Evolutionary conservation across 2,888 invertebrate genomes (phyloP), one percentile per base, ranked within the genome.

Genomic region (Cephalotes varians): DNA sequence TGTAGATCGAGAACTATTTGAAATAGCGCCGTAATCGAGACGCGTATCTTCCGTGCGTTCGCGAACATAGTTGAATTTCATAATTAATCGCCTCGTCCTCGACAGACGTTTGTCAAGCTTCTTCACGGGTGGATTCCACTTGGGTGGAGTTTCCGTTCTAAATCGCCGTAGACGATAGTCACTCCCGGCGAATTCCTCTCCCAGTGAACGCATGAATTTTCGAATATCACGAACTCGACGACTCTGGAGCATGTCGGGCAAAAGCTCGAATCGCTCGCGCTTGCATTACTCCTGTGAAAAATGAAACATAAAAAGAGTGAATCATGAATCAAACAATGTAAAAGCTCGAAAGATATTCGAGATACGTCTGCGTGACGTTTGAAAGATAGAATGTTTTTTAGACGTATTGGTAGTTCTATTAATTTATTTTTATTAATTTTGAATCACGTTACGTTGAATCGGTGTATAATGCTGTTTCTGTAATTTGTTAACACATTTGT

Each of bases 31-130:
- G 77, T 69, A 69, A 77, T 79, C 71, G 56, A 79, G 77, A 79
- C 69, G 21, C 31, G 65, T 64, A 64, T 54, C 40, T 34, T 37
- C 25, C 47, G 18, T 25, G 21, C 31, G 54, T 15, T 54, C 67
- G 40, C 31, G 54, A 62, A 25, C 40, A 54, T 51, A 65, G 74
- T 64, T 71, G 56, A 34, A 79, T 79, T 79, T 79, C 56, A 79
- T 79, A 79, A 79, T 79, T 79, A 79, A 79, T 79, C 56, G 77
- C 56, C 34, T 69, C 21, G 69, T 69, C 56, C 77, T 47, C 77
- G 71, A 37, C 77, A 71, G 71, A 79, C 71, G 71, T 79, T 79
- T 79, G 56, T 71, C 77, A 47, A 79, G 77, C 71, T 79, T 71
- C 77, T 58, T 79, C 71, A 34, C 44, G 31, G 56, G 9, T 54